These are phyloP conservation scores for Neodontobutis hainanensis DNA, from an alignment of 2,113 vertebrate species.

Conservation along the genomic window DNA sequence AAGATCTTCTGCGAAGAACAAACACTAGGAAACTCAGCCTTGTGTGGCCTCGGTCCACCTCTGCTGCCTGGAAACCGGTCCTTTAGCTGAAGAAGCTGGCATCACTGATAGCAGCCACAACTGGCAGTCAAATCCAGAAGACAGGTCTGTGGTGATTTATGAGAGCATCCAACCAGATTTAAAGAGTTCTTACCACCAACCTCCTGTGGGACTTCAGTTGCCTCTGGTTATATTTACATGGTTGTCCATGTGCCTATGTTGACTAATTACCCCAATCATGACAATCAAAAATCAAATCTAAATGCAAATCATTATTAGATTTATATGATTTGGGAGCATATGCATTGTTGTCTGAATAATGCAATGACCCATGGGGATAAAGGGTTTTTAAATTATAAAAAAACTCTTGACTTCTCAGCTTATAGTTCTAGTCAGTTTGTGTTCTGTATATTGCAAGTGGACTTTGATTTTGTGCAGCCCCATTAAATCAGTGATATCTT, in stretches of 20 bases:
- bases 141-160: conserved; percentile 7
- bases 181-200: not conserved
- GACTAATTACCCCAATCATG: too few relatives aligned
- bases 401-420: too few relatives aligned
- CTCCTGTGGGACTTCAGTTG: not conserved
- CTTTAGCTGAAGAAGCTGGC: conserved; percentile 43
- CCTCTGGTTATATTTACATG: not conserved
- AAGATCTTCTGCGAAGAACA: conserved; percentile 62
- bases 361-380: too few relatives aligned
- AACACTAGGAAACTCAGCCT: conserved; percentile 19
- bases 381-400: too few relatives aligned
- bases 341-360: too few relatives aligned
- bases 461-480: too few relatives aligned
- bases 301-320: too few relatives aligned
- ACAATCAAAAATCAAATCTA: too few relatives aligned
- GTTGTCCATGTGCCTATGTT: not conserved
- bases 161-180: not conserved
- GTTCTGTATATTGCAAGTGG: too few relatives aligned
- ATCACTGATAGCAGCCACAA: conserved; percentile 40
- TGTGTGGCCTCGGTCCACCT: conserved; percentile 11
- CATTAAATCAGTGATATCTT: too few relatives aligned
- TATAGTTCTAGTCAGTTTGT: too few relatives aligned
- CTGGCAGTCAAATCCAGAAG: conserved; percentile 50
- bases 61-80: conserved; percentile 52
- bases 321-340: too few relatives aligned